Evolutionary conservation across 2,113 vertebrate species (phyloP), one percentile per base, ranked within the genome.

Genomic region (Cyprinus carpio): DNA sequence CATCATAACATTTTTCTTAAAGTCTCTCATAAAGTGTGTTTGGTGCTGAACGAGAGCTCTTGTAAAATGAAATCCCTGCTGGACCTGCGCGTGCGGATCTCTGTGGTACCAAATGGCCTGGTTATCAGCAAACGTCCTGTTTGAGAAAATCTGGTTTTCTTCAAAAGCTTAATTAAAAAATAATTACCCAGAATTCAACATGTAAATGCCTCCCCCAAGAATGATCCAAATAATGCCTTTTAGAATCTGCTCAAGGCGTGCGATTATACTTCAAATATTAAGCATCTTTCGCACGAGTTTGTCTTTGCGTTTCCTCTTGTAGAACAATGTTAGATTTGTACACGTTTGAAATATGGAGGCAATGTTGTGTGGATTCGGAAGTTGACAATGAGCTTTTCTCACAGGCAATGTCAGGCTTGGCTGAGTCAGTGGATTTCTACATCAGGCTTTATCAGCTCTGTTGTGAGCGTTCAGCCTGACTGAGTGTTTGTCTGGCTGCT

Each of bases 401-500:
- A 27, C 46, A 51, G 51, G 16, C 51, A 29, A 34, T 56, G 75
- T 77, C 75, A 77, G 75, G 75, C 75, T 79, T 79, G 51, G 54
- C 76, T 60, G 54, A 60, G 31, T 60, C 54, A 9, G 13, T 79
- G 31, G 60, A n/a, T n/a, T 79, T 79, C 54, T n/a, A 40, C 76
- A 79, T 79, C 76, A 37, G 76, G 18, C 6, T 37, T 37, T 60
- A 72, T 40, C 69, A 72, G 37, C 34, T 71, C 67, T 72, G 69
- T 40, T 72, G 51, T n/a, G n/a, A n/a, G n/a, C n/a, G n/a, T n/a
- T n/a, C n/a, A n/a, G n/a, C n/a, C n/a, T n/a, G n/a, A n/a, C n/a
- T 77, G 34, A 83, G 31, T 80, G 84, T 80, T 83, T 64, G 75
- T 58, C n/a, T n/a, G n/a, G n/a, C n/a, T n/a, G n/a, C n/a, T n/a